These are phyloP conservation scores for Calosoma granatense DNA, from an alignment of 1,140 invertebrate genomes.

Conservation along the genomic window DNA sequence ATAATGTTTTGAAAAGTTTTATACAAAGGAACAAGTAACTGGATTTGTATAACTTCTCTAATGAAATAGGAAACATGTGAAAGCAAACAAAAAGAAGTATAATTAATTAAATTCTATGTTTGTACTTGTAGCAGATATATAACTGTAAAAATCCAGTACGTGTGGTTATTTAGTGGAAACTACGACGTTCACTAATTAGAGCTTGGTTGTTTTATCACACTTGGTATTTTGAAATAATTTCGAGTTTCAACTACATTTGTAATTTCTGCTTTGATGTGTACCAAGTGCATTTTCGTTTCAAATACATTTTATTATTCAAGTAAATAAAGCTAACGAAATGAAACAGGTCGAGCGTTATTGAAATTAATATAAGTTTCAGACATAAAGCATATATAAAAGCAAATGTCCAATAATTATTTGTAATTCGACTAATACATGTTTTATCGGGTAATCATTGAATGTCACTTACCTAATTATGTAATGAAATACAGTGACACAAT, in stretches of 20 bases:
- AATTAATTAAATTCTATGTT: no score
- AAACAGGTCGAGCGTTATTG: not conserved
- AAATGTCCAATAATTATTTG: not conserved
- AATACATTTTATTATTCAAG: not conserved
- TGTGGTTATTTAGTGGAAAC: not conserved
- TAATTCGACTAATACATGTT: not conserved
- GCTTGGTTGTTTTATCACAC: not conserved
- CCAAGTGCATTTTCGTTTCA: not conserved
- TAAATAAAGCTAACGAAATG: not conserved
- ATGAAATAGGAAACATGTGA: not conserved
- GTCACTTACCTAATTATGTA: not conserved
- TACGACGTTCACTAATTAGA: not conserved
- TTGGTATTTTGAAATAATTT: not conserved
- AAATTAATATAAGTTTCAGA: not conserved
- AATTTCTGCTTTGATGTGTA: not conserved
- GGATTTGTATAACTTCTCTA: not conserved
- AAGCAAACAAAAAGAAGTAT: no score
- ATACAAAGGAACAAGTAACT: not conserved
- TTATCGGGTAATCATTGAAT: no score
- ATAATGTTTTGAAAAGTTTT: no score
- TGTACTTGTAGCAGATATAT: not conserved
- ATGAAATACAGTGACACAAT: not conserved
- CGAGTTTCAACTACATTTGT: not conserved
- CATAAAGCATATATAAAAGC: not conserved
- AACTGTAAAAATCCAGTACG: not conserved